Conservation (phyloP, 2,113 vertebrate genomes). For the Phaetusa simplex region DNA sequence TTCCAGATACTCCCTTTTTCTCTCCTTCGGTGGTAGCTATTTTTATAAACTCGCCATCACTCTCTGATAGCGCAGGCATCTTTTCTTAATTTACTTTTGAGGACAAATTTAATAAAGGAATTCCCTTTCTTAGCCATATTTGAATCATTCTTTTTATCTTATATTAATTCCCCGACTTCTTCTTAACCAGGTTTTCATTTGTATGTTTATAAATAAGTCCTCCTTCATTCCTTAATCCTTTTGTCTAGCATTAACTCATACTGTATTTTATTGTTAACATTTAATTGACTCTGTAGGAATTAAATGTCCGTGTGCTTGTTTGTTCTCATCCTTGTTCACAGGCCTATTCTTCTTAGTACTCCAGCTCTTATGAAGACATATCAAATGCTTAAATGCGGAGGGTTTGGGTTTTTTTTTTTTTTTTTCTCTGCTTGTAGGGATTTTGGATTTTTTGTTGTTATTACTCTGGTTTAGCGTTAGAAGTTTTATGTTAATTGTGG, state of each 20-base stretch:
- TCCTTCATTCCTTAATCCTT: conserved; percentile 53
- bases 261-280: conserved; percentile 46
- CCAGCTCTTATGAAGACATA: not conserved
- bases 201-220: conserved; percentile 38
- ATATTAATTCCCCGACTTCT: conserved; percentile 47
- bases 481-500: accelerated
- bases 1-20: conserved; percentile 39
- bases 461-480: not conserved
- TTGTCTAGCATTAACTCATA: conserved; percentile 22
- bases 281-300: conserved; percentile 54
- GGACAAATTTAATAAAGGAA: conserved; percentile 69
- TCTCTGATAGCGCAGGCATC: conserved; percentile 19
- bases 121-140: conserved; percentile 46
- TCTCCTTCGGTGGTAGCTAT: conserved; percentile 33
- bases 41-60: conserved; percentile 50
- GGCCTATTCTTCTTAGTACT: not conserved
- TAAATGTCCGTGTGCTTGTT: conserved; percentile 1
- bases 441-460: not conserved
- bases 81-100: conserved; percentile 57
- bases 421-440: not conserved
- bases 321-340: not conserved
- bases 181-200: conserved; percentile 41
- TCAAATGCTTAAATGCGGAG: not conserved
- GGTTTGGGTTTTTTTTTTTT: not conserved
- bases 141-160: conserved; percentile 43